Percentiles rank a stretch among this genome's conserved stretches.
phyloP scores from a whole-genome alignment of 2,888 invertebrate genomes.

The Orthosia gothica region DNA sequence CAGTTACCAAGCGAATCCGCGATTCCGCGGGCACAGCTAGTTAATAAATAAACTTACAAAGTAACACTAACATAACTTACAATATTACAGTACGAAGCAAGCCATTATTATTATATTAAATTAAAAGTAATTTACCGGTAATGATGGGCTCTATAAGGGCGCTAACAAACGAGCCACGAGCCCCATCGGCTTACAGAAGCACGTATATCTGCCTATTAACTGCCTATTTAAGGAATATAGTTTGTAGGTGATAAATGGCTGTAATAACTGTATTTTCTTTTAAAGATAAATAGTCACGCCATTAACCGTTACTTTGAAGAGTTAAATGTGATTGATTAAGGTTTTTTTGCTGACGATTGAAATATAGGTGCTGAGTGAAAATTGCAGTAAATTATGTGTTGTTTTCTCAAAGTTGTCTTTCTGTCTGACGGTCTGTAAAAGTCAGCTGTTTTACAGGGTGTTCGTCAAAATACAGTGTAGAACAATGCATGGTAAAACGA shows the following conservation, averaged over 20 bases:
- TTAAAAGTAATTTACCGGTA: conserved; percentile 45
- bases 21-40: too few relatives aligned
- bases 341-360: conserved; percentile 29
- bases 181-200: conserved; percentile 24
- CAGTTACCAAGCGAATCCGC: too few relatives aligned
- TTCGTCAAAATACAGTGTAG: too few relatives aligned
- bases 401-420: conserved; percentile 6
- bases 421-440: not conserved
- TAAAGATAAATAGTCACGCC: conserved; percentile 51
- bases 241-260: conserved; percentile 58
- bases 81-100: conserved; percentile 18
- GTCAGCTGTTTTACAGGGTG: not conserved
- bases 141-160: conserved; percentile 52
- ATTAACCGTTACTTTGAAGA: conserved; percentile 37
- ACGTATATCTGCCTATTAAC: conserved; percentile 49
- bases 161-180: conserved; percentile 18
- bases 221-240: conserved; percentile 63
- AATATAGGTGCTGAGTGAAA: conserved; percentile 32
- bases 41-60: not conserved
- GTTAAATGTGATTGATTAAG: conserved; percentile 43
- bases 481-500: too few relatives aligned
- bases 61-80: not conserved
- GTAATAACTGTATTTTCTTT: conserved; percentile 67
- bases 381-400: conserved; percentile 38
- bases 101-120: conserved; percentile 32